Evolutionary conservation across 2,113 vertebrate genomes (phyloP).

Genomic region (Girardinichthys multiradiatus): DNA sequence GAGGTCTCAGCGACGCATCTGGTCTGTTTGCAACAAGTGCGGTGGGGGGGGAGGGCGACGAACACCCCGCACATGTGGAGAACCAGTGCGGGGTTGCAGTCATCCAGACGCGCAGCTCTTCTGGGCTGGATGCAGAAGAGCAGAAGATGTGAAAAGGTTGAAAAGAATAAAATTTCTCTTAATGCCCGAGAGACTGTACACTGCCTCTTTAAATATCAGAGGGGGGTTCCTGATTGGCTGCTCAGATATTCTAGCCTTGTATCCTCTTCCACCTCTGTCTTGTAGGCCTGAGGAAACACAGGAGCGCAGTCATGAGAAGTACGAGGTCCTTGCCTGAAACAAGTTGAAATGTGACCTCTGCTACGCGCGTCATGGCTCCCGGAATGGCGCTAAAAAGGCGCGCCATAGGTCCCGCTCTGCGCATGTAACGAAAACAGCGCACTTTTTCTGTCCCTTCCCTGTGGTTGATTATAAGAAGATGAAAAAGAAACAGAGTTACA

Average conservation of each 20-base stretch:
- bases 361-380: slow-evolving; percentile 26
- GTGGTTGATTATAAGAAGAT: too few relatives aligned
- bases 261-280: not conserved
- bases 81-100: too few relatives aligned
- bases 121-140: not conserved
- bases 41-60: slow-evolving; percentile 40
- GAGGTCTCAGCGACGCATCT: slow-evolving; percentile 54
- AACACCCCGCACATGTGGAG: slow-evolving; percentile 33
- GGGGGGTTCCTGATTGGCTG: slow-evolving; percentile 66
- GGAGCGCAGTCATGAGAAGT: not conserved
- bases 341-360: slow-evolving; percentile 54
- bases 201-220: slow-evolving; percentile 60
- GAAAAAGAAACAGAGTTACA: too few relatives aligned
- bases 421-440: slow-evolving; percentile 20
- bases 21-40: slow-evolving; percentile 76
- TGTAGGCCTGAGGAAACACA: not conserved
- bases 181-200: slow-evolving; percentile 62
- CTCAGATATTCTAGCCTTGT: slow-evolving; percentile 1
- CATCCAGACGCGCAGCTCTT: too few relatives aligned
- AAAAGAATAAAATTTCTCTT: slow-evolving; percentile 47
- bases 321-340: slow-evolving; percentile 18
- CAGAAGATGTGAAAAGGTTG: slow-evolving; percentile 26
- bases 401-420: slow-evolving; percentile 69
- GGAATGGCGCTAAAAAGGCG: slow-evolving; percentile 44
- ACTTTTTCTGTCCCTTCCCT: not conserved